Evolutionary conservation across 2,113 vertebrate species (phyloP), one percentile per base, ranked within the genome.

Genomic region (Tinamus guttatus): DNA sequence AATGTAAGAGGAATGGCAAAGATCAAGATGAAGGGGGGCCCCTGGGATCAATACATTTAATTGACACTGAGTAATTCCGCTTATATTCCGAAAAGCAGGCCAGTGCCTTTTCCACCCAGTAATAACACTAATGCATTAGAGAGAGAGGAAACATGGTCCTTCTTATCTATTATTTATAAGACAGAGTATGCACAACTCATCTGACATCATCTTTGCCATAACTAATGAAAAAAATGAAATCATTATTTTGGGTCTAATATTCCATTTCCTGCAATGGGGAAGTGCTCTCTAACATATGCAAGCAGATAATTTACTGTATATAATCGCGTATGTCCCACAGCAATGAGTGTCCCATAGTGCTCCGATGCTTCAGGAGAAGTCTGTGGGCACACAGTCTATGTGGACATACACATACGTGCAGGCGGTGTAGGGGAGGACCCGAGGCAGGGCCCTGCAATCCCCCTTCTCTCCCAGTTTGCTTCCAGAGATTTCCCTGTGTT

Each of bases 131-230:
- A 82, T 92, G 74, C 92, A 94, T 95, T 92, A 96, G 27, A 65
- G 73, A 80, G 85, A 90, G 40, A 81, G n/a, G 6, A 84, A 22
- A 36, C 6, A 20, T 32, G 36, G 17, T 59, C 38, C 25, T 84
- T 92, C 34, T 88, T 45, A 63, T 90, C 76, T 86, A 77, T 94
- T 86, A 93, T 95, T 84, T 90, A 87, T 74, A 34, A 79, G 52
- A 73, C 25, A 86, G 38, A 16, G 10, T 27, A 86, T 16, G 38
- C 62, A 65, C 34, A 52, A 58, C 36, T 82, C 79, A 3, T 86
- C 52, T 94, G 83, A 93, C 80, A 92, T 94, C 90, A 95, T 90
- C 58, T 45, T 81, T 81, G 43, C 34, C 83, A 77, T 70, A 86
- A 89, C n/a, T 94, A 68, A 90, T 38, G 24, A 75, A 81, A 97